Evolutionary conservation across 2,888 invertebrate genomes (phyloP), one percentile per base, ranked within the genome.

Genomic region (Suillia variegata): DNA sequence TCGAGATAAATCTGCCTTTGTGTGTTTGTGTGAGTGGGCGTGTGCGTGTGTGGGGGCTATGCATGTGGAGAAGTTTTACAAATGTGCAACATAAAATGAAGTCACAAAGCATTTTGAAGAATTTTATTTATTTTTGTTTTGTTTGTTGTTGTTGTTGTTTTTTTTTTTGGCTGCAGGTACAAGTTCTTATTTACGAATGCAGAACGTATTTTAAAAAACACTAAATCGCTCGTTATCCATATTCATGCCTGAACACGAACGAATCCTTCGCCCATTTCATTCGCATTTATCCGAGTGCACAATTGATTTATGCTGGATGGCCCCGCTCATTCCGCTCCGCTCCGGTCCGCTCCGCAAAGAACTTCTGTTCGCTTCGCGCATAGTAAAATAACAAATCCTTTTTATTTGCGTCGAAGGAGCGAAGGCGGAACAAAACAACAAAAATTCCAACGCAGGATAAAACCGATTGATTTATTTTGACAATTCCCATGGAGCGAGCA

Each of bases 401-500:
- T 67, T 66, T 67, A 60, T 64, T 61, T 66, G 45, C 31, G 50
- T 2, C 59, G 59, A 58, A 63, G n/a, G n/a, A n/a, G n/a, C n/a
- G n/a, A n/a, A n/a, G n/a, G n/a, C n/a, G n/a, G n/a, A n/a, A n/a
- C n/a, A n/a, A n/a, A n/a, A n/a, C n/a, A n/a, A 62, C 62, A 63
- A 74, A 67, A 74, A 76, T 70, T 73, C 74, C 76, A 71, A 70
- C 72, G 66, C 73, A 75, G 73, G 78, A 78, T 77, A 78, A 78
- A 78, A 70, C 78, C 79, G 77, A 78, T 77, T 77, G 79, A 77
- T 78, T 77, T 77, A 77, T 77, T 77, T 77, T 78, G 76, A 77
- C 79, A 77, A 73, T 77, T 70, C 74, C 70, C 70, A 68, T 67
- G 68, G 73, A 70, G 65, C 56, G 67, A 45, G 45, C n/a, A 17